These are phyloP conservation scores for Sceliomorpha sp. DNA, from an alignment of 2,888 invertebrate species.

Conservation along the genomic window DNA sequence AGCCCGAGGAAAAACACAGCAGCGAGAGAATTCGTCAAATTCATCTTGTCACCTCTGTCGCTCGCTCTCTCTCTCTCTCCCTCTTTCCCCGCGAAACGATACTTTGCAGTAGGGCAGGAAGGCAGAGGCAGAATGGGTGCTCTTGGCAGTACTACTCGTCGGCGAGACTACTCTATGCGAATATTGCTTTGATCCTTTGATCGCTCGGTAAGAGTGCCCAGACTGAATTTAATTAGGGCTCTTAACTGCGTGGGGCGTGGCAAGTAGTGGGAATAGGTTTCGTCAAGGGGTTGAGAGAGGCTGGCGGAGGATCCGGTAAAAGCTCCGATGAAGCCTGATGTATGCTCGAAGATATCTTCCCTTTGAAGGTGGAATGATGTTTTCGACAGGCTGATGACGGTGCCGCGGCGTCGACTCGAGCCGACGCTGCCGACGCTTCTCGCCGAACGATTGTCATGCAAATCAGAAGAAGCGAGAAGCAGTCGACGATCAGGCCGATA, in stretches of 20 bases:
- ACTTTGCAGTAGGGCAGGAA: conserved; percentile 23
- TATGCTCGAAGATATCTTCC: conserved; percentile 45
- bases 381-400: conserved; percentile 52
- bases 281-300: conserved; percentile 46
- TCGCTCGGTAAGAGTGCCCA: conserved; percentile 73
- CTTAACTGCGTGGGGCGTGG: conserved; percentile 67
- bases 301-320: conserved; percentile 39
- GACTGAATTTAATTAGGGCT: conserved; percentile 78
- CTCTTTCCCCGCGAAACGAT: conserved; percentile 27
- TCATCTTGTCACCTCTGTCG: too few relatives aligned
- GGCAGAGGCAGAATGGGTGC: conserved; percentile 23
- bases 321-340: conserved; percentile 47
- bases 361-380: conserved; percentile 52
- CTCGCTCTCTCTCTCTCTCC: too few relatives aligned
- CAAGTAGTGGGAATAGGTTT: conserved; percentile 52
- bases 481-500: conserved; percentile 48
- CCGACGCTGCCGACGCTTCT: too few relatives aligned
- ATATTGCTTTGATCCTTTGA: conserved; percentile 78
- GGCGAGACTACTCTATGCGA: conserved; percentile 58
- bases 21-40: too few relatives aligned
- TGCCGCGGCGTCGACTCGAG: conserved; percentile 23
- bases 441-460: conserved; percentile 56
- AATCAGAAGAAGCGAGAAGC: conserved; percentile 54
- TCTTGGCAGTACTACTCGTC: conserved; percentile 26
- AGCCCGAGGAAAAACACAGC: too few relatives aligned